Evolutionary conservation across 2,797 vertebrate species (phyloP), one percentile per base, ranked within the genome.

Genomic region (Siniperca scherzeri): DNA sequence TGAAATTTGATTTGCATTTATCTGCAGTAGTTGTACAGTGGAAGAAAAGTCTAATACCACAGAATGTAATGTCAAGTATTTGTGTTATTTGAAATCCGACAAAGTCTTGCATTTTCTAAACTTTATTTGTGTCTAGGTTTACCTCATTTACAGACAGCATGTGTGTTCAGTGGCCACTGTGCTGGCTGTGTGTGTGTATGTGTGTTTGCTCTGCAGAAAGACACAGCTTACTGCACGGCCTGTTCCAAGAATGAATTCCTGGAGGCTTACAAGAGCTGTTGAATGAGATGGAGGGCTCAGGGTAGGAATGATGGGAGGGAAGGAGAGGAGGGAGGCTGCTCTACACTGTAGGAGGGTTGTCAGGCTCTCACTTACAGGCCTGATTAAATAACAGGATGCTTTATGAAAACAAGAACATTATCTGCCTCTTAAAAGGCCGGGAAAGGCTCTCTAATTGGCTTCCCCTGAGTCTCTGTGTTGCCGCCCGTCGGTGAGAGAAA

Each of bases 321-420:
- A 71, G 75, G 66, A 66, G 86, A 76, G 84, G 81, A 70, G 87
- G 85, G 90, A 86, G 80, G 77, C 70, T 55, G 90, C 62, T 82
- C 70, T 42, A 48, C 82, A 50, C 83, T 81, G 78, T 85, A 88
- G 88, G 90, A 91, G 83, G 91, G 89, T 87, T 90, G 93, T 91
- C 81, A 78, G 82, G 86, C 90, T 95, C 92, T 93, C 93, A 93
- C 93, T 95, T 94, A 92, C 91, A 89, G 88, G 86, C 92, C 90
- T 95, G 93, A 95, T 94, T 94, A 94, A 96, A 95, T 95, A 95
- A 94, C 94, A 95, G 93, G 93, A 95, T 94, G 91, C 93, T 91
- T 88, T 95, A 93, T 94, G 90, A 94, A 94, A 95, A 95, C 94
- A 94, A 93, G 90, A 88, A 93, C 91, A 91, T 94, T 96, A 94